phyloP scores from a whole-genome alignment of 2,113 vertebrate species.

The Patagioenas fasciata region DNA sequence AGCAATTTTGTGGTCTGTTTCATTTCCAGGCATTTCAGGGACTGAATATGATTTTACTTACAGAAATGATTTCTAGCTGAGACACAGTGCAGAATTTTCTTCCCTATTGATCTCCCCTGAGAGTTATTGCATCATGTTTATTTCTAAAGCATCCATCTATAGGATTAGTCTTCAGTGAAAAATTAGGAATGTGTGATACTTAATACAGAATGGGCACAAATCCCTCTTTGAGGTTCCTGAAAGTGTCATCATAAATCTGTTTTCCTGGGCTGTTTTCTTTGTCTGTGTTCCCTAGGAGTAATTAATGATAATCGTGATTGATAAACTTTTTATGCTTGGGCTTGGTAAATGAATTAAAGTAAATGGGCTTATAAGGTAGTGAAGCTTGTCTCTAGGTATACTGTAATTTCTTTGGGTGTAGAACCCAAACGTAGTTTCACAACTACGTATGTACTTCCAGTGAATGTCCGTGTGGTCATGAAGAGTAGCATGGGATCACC shows the following conservation, averaged over 20 bases:
- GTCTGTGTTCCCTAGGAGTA: slow-evolving; percentile 2
- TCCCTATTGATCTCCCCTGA: background rate
- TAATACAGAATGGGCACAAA: background rate
- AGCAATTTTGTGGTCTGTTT: background rate
- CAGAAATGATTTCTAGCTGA: slow-evolving; percentile 14
- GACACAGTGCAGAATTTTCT: background rate
- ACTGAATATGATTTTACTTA: slow-evolving; percentile 13
- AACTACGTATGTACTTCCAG: background rate
- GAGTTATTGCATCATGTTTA: slow-evolving; percentile 24
- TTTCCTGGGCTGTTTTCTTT: slow-evolving; percentile 19
- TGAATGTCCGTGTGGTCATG: background rate
- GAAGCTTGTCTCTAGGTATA: background rate
- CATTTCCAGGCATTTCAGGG: background rate
- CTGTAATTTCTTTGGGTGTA: background rate
- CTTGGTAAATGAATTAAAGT: background rate
- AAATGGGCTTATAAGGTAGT: background rate
- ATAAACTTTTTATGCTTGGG: background rate
- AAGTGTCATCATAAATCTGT: background rate
- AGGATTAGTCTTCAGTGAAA: slow-evolving; percentile 10
- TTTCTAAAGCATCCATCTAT: slow-evolving; percentile 28
- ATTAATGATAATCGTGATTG: background rate
- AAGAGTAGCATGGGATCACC: background rate
- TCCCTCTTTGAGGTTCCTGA: background rate
- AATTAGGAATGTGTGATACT: background rate
- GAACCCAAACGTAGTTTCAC: background rate